A percentile compares a stretch with the other conserved stretches of the same genome.
Conservation (phyloP, 2,797 vertebrate genomes). For the Sebastes umbrosus region DNA sequence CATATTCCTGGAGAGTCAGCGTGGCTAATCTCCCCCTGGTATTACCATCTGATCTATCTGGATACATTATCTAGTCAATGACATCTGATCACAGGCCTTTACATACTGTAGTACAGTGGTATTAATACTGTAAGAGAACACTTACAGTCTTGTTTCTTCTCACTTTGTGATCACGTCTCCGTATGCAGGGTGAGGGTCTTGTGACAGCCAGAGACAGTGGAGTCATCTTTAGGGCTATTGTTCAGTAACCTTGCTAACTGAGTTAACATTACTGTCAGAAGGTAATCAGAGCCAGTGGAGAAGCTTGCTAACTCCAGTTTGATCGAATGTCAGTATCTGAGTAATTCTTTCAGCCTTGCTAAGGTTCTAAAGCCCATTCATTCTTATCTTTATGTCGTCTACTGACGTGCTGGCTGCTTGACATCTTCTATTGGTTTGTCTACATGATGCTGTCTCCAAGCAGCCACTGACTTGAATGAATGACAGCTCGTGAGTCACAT, state of each 20-base stretch:
- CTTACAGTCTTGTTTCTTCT: not conserved
- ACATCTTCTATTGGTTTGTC: not conserved
- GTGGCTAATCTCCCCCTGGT: not conserved
- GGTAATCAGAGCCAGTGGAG: not conserved
- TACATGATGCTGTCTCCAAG: not conserved
- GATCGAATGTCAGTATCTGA: not conserved
- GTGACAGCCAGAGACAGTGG: not conserved
- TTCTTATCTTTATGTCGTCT: not conserved
- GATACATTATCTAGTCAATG: not conserved
- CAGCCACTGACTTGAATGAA: not conserved
- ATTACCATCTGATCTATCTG: not conserved
- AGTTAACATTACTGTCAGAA: not conserved
- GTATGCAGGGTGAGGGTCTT: not conserved
- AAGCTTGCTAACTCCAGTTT: not conserved
- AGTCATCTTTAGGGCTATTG: not conserved
- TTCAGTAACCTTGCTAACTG: not conserved
- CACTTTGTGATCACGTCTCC: not conserved
- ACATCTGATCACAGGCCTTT: not conserved
- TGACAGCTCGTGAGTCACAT: not conserved
- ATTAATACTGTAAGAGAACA: not conserved
- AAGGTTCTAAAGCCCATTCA: not conserved
- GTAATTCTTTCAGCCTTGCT: not conserved
- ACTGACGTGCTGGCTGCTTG: not conserved
- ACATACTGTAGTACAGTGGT: not conserved
- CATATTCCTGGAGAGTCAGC: not conserved